These are phyloP conservation scores for Drosophila mulleri DNA, from an alignment of 2,888 invertebrate genomes.

Conservation along the genomic window DNA sequence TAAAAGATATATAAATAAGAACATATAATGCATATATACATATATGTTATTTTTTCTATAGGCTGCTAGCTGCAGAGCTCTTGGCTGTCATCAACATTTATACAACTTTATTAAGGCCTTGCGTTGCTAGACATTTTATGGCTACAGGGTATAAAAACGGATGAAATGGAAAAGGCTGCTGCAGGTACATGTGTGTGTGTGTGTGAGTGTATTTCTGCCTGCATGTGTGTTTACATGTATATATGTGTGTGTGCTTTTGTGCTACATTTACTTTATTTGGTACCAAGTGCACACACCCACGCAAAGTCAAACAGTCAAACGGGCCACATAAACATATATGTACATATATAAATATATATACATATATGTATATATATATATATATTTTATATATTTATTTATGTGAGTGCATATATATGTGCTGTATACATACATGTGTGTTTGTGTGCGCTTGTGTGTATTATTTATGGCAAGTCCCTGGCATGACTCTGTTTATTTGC, in stretches of 20 bases:
- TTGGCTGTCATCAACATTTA: conserved; percentile 20
- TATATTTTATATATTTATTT: conserved; percentile 31
- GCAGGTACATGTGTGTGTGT: conserved; percentile 46
- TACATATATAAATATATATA: neutral
- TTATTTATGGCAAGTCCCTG: conserved; percentile 64
- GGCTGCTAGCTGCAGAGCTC: neutral
- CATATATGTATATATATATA: conserved; percentile 6
- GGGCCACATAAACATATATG: conserved; percentile 18
- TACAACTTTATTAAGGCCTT: conserved; percentile 45
- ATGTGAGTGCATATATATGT: conserved; percentile 24
- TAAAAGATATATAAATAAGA: conserved; percentile 4
- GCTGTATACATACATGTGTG: neutral
- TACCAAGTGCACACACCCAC: conserved; percentile 70
- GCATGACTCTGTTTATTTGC: conserved; percentile 78
- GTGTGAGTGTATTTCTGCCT: conserved; percentile 25
- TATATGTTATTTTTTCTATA: conserved; percentile 13
- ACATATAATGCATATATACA: neutral
- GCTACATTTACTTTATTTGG: conserved; percentile 72
- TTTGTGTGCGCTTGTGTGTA: conserved; percentile 33
- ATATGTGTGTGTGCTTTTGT: conserved; percentile 47
- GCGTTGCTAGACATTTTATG: conserved; percentile 39
- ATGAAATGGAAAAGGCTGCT: conserved; percentile 44
- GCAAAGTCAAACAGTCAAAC: conserved; percentile 59
- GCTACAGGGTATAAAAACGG: conserved; percentile 31
- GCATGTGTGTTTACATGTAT: conserved; percentile 8